These are phyloP conservation scores for Cheiracanthium punctorium DNA, from an alignment of 2,888 invertebrate genomes.

Conservation along the genomic window DNA sequence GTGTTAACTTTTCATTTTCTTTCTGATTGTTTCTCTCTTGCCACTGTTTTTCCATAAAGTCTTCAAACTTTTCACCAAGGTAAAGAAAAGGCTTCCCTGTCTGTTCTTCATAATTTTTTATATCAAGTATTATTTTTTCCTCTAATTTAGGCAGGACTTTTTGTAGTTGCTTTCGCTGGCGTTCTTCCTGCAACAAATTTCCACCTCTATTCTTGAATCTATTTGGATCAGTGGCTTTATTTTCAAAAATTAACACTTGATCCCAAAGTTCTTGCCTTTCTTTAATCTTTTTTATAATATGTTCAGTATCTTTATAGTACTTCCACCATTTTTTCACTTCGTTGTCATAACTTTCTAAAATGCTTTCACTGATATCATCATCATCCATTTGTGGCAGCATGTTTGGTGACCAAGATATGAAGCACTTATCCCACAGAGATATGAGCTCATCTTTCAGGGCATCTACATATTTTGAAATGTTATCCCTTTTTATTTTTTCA, in stretches of 20 bases:
- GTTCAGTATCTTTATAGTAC: slow-evolving; percentile 75
- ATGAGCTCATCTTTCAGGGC: slow-evolving; percentile 84
- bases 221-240: slow-evolving; percentile 85
- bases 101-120: slow-evolving; percentile 41
- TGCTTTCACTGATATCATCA: slow-evolving; percentile 86
- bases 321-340: slow-evolving; percentile 82
- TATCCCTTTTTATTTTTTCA: slow-evolving; percentile 85
- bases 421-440: slow-evolving; percentile 87
- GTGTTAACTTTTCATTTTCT: slow-evolving; percentile 50
- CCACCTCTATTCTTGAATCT: slow-evolving; percentile 92
- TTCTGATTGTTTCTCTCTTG: slow-evolving; percentile 39
- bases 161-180: slow-evolving; percentile 86
- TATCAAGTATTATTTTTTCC: slow-evolving; percentile 43
- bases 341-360: slow-evolving; percentile 86
- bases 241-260: slow-evolving; percentile 85
- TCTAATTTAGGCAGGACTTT: slow-evolving; percentile 80
- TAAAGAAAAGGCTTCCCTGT: slow-evolving; percentile 34
- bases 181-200: slow-evolving; percentile 88
- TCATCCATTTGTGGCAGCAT: neutral
- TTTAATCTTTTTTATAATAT: slow-evolving; percentile 79
- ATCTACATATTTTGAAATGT: slow-evolving; percentile 82
- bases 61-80: slow-evolving; percentile 35
- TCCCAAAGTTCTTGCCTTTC: slow-evolving; percentile 84
- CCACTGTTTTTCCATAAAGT: slow-evolving; percentile 48
- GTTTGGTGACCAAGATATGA: slow-evolving; percentile 76